phyloP scores from a whole-genome alignment of 2,113 vertebrate genomes.

The Cairina moschata region DNA sequence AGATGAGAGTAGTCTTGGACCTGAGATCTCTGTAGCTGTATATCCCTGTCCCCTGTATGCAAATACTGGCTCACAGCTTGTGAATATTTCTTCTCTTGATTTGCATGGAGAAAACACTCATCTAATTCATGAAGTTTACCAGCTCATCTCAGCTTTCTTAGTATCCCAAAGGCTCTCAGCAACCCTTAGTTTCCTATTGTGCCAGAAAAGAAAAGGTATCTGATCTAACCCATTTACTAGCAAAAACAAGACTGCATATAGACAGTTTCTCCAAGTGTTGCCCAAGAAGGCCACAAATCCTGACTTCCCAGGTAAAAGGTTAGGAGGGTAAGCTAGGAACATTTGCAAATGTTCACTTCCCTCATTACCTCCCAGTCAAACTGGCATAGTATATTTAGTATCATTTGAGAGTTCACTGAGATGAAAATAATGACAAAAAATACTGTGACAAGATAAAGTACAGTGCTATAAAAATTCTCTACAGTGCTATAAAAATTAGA shows the following conservation, averaged over 20 bases:
- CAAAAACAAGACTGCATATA: background rate
- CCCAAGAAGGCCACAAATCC: background rate
- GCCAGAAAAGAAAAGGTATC: background rate
- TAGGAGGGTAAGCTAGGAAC: background rate
- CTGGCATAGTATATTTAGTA: conserved; percentile 42
- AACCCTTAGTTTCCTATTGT: background rate
- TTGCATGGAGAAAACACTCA: background rate
- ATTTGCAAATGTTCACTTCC: background rate
- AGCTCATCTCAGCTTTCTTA: background rate
- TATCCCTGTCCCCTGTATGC: background rate
- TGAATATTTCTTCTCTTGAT: background rate
- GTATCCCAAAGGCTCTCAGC: background rate
- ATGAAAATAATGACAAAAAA: conserved; percentile 73
- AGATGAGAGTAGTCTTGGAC: background rate
- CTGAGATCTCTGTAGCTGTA: background rate
- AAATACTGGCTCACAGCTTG: background rate
- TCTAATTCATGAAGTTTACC: background rate
- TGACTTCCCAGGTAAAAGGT: background rate
- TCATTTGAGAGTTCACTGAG: conserved; percentile 18
- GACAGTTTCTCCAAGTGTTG: background rate
- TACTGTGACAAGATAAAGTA: conserved; percentile 74
- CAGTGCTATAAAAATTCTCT: conserved; percentile 74
- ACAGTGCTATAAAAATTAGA: conserved; percentile 75
- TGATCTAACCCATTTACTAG: background rate
- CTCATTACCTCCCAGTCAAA: background rate